phyloP scores from a whole-genome alignment of 2,888 invertebrate genomes.

The Agriotes lineatus region DNA sequence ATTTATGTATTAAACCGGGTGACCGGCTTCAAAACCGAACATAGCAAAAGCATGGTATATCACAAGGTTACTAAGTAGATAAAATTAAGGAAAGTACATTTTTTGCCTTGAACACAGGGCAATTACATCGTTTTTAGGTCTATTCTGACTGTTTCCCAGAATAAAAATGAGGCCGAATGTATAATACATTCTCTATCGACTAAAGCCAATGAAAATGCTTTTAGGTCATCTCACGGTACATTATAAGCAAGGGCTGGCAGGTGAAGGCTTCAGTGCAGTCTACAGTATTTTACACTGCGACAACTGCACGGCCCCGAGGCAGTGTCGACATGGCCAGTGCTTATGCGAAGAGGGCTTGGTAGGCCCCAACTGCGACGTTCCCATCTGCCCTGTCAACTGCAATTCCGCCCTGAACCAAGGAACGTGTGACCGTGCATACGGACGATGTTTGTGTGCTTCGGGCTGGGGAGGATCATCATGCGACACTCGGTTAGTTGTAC shows the following conservation, averaged over 20 bases:
- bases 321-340: conserved; percentile 81
- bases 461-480: conserved; percentile 86
- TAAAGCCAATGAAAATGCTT: too few relatives aligned
- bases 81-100: too few relatives aligned
- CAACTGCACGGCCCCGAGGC: conserved; percentile 77
- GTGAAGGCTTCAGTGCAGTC: conserved; percentile 90
- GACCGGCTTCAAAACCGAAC: too few relatives aligned
- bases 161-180: too few relatives aligned
- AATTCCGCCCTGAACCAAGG: conserved; percentile 77
- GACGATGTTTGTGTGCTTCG: conserved; percentile 81
- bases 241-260: conserved; percentile 84
- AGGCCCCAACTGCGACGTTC: conserved; percentile 82
- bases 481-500: conserved; percentile 66
- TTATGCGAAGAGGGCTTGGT: conserved; percentile 81
- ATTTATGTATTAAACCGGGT: too few relatives aligned
- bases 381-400: conserved; percentile 87
- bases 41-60: too few relatives aligned
- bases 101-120: too few relatives aligned
- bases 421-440: conserved; percentile 82
- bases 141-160: too few relatives aligned
- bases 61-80: conserved; percentile 87
- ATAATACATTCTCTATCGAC: too few relatives aligned
- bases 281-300: conserved; percentile 85
- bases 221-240: conserved; percentile 89
- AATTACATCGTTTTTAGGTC: too few relatives aligned